phyloP scores from a whole-genome alignment of 2,113 vertebrate genomes.

The Struthio camelus region DNA sequence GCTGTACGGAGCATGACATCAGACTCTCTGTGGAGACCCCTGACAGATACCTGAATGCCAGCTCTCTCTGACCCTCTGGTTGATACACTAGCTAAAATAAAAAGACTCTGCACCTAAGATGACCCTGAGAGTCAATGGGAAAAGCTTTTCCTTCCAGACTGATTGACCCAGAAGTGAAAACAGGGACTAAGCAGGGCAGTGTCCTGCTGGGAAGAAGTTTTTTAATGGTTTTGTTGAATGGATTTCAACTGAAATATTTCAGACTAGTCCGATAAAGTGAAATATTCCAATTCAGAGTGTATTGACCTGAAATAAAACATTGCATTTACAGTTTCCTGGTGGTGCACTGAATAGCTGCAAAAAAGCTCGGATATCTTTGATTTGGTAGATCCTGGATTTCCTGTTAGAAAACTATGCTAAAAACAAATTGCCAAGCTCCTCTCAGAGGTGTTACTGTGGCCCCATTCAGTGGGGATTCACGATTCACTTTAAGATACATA shows the following conservation, averaged over 20 bases:
- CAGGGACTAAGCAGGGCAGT: neutral
- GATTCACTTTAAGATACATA: neutral
- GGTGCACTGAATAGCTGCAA: neutral
- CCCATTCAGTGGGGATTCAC: neutral
- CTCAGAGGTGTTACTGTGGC: neutral
- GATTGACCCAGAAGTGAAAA: neutral
- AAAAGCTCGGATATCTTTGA: neutral
- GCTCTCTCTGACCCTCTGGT: neutral
- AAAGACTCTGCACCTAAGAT: neutral
- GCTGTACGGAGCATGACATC: accelerated
- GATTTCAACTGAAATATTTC: neutral
- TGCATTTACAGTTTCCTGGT: neutral
- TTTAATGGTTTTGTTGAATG: neutral
- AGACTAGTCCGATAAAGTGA: neutral
- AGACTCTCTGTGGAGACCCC: neutral
- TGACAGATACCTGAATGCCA: neutral
- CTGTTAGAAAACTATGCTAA: neutral
- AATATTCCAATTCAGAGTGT: neutral
- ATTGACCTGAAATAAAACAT: neutral
- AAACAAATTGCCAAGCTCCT: neutral
- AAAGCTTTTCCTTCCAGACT: neutral
- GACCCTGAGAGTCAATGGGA: neutral
- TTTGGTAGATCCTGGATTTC: neutral
- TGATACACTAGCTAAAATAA: neutral
- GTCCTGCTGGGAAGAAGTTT: neutral